Percentiles rank a stretch among this genome's conserved stretches.
Evolutionary conservation across 2,113 vertebrate species (phyloP).

Genomic region (Larimichthys polyactis): DNA sequence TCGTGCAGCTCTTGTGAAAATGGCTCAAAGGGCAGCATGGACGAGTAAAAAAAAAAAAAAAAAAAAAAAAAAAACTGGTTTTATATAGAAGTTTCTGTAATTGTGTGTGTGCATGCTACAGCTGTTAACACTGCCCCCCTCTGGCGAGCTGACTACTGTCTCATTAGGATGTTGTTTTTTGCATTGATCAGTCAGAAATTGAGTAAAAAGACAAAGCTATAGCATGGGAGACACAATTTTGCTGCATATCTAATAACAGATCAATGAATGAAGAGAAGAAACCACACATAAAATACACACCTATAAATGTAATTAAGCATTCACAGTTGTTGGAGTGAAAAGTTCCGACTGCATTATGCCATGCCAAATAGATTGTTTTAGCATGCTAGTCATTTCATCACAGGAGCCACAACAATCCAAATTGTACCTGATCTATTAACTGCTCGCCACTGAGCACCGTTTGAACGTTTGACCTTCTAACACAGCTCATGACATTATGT

Average conservation of each 20-base stretch:
- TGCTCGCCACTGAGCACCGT: constrained; percentile 76
- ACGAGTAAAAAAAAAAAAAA: constrained; percentile 10
- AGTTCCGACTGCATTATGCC: not conserved
- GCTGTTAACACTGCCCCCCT: constrained; percentile 73
- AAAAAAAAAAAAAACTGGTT: not conserved
- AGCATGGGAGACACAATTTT: not conserved
- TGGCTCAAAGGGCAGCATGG: not conserved
- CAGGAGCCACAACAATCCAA: constrained; percentile 68
- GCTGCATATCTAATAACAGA: not conserved
- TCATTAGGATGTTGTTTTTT: constrained; percentile 9
- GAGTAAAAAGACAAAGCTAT: not conserved
- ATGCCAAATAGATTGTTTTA: constrained; percentile 17
- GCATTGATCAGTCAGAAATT: constrained; percentile 10
- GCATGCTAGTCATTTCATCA: constrained; percentile 42
- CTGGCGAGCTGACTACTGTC: constrained; percentile 47
- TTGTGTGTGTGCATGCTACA: constrained; percentile 8
- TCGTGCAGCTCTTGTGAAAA: constrained; percentile 43
- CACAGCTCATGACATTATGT: constrained; percentile 81
- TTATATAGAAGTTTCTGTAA: not conserved
- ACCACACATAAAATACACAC: not conserved
- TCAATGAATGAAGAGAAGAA: too few relatives aligned
- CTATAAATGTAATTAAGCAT: not conserved
- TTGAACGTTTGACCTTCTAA: constrained; percentile 83
- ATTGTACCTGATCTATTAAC: constrained; percentile 79
- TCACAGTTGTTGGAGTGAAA: not conserved